phyloP scores from a whole-genome alignment of 2,888 invertebrate species.

The Drosophila anomalata region DNA sequence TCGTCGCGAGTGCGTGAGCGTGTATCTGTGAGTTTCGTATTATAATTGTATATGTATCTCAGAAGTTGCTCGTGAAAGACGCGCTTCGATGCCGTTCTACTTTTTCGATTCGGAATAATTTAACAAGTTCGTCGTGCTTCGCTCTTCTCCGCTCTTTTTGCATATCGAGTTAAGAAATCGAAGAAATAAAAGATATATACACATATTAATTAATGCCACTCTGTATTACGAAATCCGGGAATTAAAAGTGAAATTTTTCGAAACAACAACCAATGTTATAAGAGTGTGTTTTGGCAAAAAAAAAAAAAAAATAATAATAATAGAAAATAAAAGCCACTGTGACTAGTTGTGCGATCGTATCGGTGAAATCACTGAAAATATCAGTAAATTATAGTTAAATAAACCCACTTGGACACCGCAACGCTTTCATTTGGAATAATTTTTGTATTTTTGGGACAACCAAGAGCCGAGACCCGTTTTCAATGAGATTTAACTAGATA shows the following conservation, averaged over 20 bases:
- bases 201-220: conserved; percentile 10
- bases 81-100: conserved; percentile 62
- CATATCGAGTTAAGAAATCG: conserved; percentile 32
- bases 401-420: conserved; percentile 23
- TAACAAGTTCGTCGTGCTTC: conserved; percentile 19
- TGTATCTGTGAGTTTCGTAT: conserved; percentile 12
- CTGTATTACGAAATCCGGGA: conserved; percentile 43
- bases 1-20: conserved; percentile 15
- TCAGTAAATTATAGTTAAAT: conserved; percentile 34
- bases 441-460: conserved; percentile 36
- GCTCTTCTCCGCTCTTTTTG: conserved; percentile 28
- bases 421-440: conserved; percentile 67
- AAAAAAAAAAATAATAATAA: conserved; percentile 11
- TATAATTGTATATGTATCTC: conserved; percentile 11
- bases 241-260: conserved; percentile 45
- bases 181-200: conserved; percentile 25
- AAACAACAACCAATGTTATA: conserved; percentile 10
- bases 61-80: conserved; percentile 31
- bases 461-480: conserved; percentile 56
- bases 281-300: conserved; percentile 35
- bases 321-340: conserved; percentile 15
- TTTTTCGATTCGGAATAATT: conserved; percentile 46
- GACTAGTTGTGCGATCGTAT: conserved; percentile 35
- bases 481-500: conserved; percentile 77
- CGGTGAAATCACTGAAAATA: conserved; percentile 30